Conservation (phyloP, 2,888 invertebrate species). For the Nipponacmea schrenckii region DNA sequence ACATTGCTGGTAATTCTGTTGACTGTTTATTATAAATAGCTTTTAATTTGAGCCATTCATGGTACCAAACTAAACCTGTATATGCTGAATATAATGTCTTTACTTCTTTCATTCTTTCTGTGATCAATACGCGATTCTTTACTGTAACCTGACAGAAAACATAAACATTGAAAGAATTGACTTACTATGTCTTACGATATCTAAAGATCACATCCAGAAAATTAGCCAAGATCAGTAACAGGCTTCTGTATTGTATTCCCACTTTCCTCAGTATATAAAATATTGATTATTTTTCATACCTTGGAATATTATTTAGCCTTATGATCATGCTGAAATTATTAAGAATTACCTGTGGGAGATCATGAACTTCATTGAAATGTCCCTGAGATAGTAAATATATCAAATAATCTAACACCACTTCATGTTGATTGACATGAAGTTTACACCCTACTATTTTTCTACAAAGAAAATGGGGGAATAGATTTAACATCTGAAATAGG, state of each 20-base stretch:
- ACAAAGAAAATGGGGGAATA: too few species aligned
- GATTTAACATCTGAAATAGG: too few species aligned
- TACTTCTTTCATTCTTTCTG: slow-evolving; percentile 1
- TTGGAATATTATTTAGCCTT: too few species aligned
- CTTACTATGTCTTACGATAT: not conserved
- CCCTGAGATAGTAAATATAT: slow-evolving; percentile 39
- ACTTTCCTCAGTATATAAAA: too few species aligned
- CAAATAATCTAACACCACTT: slow-evolving; percentile 45
- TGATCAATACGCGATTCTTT: not conserved
- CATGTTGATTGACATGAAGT: slow-evolving; percentile 36
- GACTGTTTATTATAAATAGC: not conserved
- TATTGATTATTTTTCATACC: too few species aligned
- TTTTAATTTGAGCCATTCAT: slow-evolving; percentile 39
- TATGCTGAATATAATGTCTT: slow-evolving; percentile 32
- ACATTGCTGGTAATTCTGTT: too few species aligned
- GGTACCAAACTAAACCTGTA: slow-evolving; percentile 46
- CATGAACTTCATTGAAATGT: slow-evolving; percentile 34
- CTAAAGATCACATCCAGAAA: too few species aligned
- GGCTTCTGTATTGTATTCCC: too few species aligned
- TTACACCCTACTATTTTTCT: too few species aligned
- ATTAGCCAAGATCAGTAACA: too few species aligned
- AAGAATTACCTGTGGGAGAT: slow-evolving; percentile 35
- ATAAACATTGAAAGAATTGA: not conserved
- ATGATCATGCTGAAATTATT: too few species aligned
- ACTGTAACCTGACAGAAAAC: not conserved